phyloP scores from a whole-genome alignment of 2,888 invertebrate species.

The Nephrotoma guestfalica region DNA sequence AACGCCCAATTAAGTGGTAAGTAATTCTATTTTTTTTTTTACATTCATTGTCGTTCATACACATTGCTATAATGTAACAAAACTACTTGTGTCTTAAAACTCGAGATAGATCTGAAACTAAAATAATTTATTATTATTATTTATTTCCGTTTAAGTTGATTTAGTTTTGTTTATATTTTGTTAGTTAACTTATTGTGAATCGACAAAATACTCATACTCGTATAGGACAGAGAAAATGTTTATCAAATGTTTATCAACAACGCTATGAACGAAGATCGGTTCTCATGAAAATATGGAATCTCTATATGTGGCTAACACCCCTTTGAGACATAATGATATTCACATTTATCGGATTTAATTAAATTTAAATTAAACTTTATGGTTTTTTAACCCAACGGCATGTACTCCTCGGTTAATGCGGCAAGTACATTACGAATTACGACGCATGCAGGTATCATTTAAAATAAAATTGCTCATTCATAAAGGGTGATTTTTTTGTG shows the following conservation, averaged over 20 bases:
- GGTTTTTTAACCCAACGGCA: not conserved
- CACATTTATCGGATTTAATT: not conserved
- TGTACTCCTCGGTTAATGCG: not conserved
- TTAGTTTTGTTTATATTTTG: not conserved
- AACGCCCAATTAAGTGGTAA: not conserved
- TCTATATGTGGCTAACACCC: not conserved
- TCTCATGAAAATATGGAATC: not conserved
- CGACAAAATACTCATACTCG: not conserved
- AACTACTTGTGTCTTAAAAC: not conserved
- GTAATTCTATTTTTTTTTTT: not conserved
- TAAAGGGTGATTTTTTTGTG: no score
- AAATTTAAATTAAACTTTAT: not conserved
- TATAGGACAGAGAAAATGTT: not conserved
- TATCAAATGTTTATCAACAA: not conserved
- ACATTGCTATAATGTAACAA: not conserved
- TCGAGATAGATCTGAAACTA: not conserved
- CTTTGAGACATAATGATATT: not conserved
- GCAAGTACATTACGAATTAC: not conserved
- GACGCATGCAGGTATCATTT: no score
- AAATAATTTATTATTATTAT: not conserved
- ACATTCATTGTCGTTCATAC: not conserved
- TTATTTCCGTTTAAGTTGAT: not conserved
- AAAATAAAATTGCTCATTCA: no score
- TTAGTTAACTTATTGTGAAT: not conserved
- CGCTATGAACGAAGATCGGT: not conserved